Conservation (phyloP, 2,113 vertebrate genomes). For the Microcebus ravelobensis region DNA sequence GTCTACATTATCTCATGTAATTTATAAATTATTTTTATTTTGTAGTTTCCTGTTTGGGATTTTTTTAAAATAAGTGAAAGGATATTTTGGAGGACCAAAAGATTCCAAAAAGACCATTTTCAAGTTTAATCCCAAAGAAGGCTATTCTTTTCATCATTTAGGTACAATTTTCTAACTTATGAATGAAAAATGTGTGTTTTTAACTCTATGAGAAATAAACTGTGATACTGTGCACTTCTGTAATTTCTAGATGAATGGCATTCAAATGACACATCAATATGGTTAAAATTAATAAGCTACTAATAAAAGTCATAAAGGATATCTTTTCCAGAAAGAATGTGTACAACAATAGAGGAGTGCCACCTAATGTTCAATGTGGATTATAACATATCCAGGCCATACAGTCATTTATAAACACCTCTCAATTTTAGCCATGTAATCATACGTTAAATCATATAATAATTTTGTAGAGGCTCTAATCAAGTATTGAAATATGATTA, state of each 20-base stretch:
- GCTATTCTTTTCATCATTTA: neutral
- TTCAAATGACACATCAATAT: neutral
- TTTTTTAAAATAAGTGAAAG: neutral
- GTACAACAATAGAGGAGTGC: constrained; percentile 54
- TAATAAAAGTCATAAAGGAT: neutral
- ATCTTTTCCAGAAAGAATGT: neutral
- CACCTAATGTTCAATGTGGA: constrained; percentile 76
- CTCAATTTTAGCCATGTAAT: neutral
- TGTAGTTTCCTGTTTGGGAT: neutral
- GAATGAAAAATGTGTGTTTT: neutral
- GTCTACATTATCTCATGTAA: neutral
- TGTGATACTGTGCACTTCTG: neutral
- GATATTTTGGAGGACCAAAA: neutral
- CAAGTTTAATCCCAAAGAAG: constrained; percentile 4
- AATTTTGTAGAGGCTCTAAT: neutral
- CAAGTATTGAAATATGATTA: neutral
- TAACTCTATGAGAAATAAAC: neutral
- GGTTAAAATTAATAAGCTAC: constrained; percentile 6
- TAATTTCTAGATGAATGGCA: neutral
- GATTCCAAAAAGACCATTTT: neutral
- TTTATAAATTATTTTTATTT: neutral
- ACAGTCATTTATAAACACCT: neutral
- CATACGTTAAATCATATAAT: neutral
- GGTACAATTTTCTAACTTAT: neutral
- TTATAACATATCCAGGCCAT: neutral